Conservation (phyloP, 2,888 invertebrate genomes). For the Xylocampa areola region DNA sequence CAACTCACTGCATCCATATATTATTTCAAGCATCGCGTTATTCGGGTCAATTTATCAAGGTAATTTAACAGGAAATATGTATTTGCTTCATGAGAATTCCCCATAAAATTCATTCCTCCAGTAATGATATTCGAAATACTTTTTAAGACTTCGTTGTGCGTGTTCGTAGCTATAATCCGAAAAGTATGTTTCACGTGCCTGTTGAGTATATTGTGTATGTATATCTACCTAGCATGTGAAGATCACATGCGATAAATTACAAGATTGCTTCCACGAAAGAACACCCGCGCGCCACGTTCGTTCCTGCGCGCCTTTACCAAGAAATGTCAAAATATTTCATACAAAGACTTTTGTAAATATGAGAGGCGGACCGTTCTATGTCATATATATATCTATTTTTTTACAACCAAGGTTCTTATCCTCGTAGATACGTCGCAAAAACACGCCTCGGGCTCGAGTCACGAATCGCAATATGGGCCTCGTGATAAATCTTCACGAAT, state of each 20-base stretch:
- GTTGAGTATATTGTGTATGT: slow-evolving; percentile 31
- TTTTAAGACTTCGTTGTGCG: slow-evolving; percentile 48
- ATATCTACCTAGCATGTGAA: slow-evolving; percentile 47
- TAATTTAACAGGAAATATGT: slow-evolving; percentile 57
- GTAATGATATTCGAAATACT: slow-evolving; percentile 52
- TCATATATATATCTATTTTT: slow-evolving; percentile 77
- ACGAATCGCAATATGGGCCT: slow-evolving; percentile 82
- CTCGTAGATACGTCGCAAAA: slow-evolving; percentile 73
- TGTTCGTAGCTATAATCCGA: slow-evolving; percentile 52
- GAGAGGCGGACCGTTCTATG: slow-evolving; percentile 77
- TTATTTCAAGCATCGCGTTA: slow-evolving; percentile 56
- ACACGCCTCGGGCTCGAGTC: slow-evolving; percentile 74
- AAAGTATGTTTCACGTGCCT: slow-evolving; percentile 48
- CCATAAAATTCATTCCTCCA: slow-evolving; percentile 51
- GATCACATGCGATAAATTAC: slow-evolving; percentile 69
- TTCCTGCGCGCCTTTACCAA: slow-evolving; percentile 73
- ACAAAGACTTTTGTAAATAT: slow-evolving; percentile 74
- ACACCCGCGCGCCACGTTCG: slow-evolving; percentile 67
- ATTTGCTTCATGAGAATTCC: slow-evolving; percentile 58
- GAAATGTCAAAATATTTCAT: slow-evolving; percentile 88
- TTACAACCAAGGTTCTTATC: slow-evolving; percentile 69
- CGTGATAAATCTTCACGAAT: slow-evolving; percentile 87
- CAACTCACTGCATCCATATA: slow-evolving; percentile 35
- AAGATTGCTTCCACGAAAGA: slow-evolving; percentile 75
- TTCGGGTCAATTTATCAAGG: slow-evolving; percentile 54